Conservation (phyloP, 2,113 vertebrate genomes). For the Rhinoptilus africanus region DNA sequence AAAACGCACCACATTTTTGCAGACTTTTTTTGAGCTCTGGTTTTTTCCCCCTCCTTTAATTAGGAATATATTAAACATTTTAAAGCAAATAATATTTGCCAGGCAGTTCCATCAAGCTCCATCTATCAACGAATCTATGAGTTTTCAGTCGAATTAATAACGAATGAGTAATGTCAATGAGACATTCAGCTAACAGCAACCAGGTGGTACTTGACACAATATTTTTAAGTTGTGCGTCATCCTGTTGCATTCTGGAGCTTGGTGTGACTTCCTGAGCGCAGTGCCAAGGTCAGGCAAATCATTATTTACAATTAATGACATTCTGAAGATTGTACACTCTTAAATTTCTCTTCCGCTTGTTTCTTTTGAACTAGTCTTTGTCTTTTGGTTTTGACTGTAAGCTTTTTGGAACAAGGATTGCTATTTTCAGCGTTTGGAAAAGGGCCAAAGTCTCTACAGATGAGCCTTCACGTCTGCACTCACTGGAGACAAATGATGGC, state of each 20-base stretch:
- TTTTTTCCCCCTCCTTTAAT: neutral
- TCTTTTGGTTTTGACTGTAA: neutral
- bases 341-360: neutral
- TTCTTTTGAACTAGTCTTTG: neutral
- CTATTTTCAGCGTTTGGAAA: neutral
- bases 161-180: neutral
- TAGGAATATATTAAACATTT: neutral
- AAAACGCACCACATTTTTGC: neutral
- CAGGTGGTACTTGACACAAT: conserved; percentile 3
- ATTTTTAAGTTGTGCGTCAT: neutral
- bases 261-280: conserved; percentile 7
- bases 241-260: neutral
- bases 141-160: neutral
- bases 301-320: neutral
- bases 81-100: neutral
- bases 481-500: neutral
- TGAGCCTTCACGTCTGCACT: neutral
- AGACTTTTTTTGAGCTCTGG: neutral
- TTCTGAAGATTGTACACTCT: neutral
- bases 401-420: neutral
- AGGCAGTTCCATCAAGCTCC: neutral
- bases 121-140: neutral
- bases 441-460: neutral
- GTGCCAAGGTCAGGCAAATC: conserved; percentile 20
- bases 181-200: conserved; percentile 8